A percentile compares a stretch with the other conserved stretches of the same genome.
phyloP scores from a whole-genome alignment of 2,888 invertebrate species.

The Drosophila incognita region DNA sequence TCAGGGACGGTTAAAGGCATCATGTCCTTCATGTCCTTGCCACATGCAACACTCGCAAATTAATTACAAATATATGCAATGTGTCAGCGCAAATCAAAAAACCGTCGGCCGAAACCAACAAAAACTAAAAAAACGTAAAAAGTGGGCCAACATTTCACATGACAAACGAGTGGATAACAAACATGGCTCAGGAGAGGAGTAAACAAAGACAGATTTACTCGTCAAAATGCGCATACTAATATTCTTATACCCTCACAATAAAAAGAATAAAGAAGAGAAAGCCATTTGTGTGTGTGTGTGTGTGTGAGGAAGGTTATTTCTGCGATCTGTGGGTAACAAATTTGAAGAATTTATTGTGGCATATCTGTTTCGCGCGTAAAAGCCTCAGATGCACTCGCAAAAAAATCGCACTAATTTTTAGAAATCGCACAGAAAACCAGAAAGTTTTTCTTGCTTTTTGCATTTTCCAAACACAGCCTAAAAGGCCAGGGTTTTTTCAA shows the following conservation, averaged over 20 bases:
- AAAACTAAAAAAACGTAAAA: slow-evolving; percentile 7
- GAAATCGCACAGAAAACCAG: background rate
- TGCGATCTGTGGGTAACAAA: background rate
- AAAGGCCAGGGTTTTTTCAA: no score
- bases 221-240: slow-evolving; percentile 2
- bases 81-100: slow-evolving; percentile 43
- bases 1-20: slow-evolving; percentile 54
- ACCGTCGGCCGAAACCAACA: slow-evolving; percentile 12
- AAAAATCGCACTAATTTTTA: background rate
- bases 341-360: slow-evolving; percentile 7
- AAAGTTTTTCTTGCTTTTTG: background rate
- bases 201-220: slow-evolving; percentile 9
- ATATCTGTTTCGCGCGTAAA: slow-evolving; percentile 14
- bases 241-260: background rate
- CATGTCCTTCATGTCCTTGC: slow-evolving; percentile 49
- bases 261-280: background rate
- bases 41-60: slow-evolving; percentile 45
- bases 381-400: slow-evolving; percentile 24
- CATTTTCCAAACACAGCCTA: background rate
- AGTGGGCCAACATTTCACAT: slow-evolving; percentile 38
- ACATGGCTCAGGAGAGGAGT: slow-evolving; percentile 23
- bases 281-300: background rate
- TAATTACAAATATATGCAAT: slow-evolving; percentile 44
- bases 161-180: slow-evolving; percentile 47
- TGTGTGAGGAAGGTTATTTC: background rate